phyloP scores from a whole-genome alignment of 2,797 vertebrate species.

The Ctenopoma kingsleyae region DNA sequence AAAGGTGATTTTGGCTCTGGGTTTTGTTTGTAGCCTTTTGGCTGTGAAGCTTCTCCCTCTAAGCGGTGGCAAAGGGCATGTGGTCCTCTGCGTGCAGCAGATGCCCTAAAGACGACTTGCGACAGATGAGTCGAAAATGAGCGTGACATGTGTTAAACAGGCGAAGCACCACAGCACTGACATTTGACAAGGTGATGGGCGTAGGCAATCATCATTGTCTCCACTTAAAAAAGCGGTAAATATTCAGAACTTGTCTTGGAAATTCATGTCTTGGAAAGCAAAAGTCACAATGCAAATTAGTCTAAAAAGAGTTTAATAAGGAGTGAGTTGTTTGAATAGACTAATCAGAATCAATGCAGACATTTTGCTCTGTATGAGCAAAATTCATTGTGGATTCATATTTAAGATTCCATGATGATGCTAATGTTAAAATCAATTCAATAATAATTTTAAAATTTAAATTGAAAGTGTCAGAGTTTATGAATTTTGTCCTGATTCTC shows the following conservation, averaged over 20 bases:
- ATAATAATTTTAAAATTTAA: background rate
- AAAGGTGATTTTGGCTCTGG: slow-evolving; percentile 41
- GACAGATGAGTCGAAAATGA: slow-evolving; percentile 78
- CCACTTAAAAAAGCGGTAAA: slow-evolving; percentile 71
- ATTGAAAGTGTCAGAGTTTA: slow-evolving; percentile 13
- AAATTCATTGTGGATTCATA: background rate
- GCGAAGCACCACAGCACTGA: slow-evolving; percentile 69
- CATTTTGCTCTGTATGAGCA: background rate
- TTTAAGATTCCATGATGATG: background rate
- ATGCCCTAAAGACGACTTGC: slow-evolving; percentile 65
- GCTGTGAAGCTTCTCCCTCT: slow-evolving; percentile 46
- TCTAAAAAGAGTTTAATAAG: slow-evolving; percentile 50
- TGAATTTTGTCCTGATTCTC: slow-evolving; percentile 43
- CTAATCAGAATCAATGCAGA: background rate
- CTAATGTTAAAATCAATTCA: background rate
- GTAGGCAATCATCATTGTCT: slow-evolving; percentile 71
- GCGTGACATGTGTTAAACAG: slow-evolving; percentile 83
- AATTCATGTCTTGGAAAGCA: slow-evolving; percentile 64
- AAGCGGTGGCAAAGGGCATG: slow-evolving; percentile 63
- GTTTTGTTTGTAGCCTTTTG: slow-evolving; percentile 40
- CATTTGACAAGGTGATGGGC: slow-evolving; percentile 79
- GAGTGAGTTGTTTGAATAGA: slow-evolving; percentile 34
- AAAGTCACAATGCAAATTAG: slow-evolving; percentile 60
- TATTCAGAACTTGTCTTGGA: slow-evolving; percentile 70
- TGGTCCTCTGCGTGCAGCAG: slow-evolving; percentile 62